phyloP scores from a whole-genome alignment of 2,888 invertebrate genomes.

The Aphodius granarius region DNA sequence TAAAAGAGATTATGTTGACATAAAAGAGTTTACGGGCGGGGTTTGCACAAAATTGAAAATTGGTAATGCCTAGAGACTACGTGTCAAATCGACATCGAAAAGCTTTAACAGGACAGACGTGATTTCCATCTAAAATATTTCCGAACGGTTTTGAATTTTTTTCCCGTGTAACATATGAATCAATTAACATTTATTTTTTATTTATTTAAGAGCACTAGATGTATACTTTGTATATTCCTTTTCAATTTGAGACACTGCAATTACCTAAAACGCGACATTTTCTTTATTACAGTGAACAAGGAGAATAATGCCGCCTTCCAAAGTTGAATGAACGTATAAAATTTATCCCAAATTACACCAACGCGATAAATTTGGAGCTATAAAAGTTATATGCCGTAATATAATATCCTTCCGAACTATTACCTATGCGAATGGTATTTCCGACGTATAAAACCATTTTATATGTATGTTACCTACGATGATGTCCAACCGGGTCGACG shows the following conservation, averaged over 20 bases:
- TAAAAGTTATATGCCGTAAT: too few relatives aligned
- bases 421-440: neutral
- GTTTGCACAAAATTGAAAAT: neutral
- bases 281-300: too few relatives aligned
- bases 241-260: too few relatives aligned
- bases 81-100: neutral
- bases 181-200: too few relatives aligned
- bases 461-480: neutral
- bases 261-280: too few relatives aligned
- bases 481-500: neutral
- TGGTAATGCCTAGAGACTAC: neutral
- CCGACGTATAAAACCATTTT: neutral
- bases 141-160: too few relatives aligned
- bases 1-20: too few relatives aligned
- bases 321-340: neutral
- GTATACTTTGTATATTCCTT: too few relatives aligned
- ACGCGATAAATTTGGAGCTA: neutral
- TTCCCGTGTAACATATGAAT: too few relatives aligned
- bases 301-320: too few relatives aligned
- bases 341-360: neutral
- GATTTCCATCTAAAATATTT: too few relatives aligned
- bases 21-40: neutral
- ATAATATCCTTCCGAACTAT: neutral
- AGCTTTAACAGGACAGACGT: neutral
- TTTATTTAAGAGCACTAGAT: too few relatives aligned